phyloP scores from a whole-genome alignment of 2,113 vertebrate genomes.

The Paradoxurus hermaphroditus region DNA sequence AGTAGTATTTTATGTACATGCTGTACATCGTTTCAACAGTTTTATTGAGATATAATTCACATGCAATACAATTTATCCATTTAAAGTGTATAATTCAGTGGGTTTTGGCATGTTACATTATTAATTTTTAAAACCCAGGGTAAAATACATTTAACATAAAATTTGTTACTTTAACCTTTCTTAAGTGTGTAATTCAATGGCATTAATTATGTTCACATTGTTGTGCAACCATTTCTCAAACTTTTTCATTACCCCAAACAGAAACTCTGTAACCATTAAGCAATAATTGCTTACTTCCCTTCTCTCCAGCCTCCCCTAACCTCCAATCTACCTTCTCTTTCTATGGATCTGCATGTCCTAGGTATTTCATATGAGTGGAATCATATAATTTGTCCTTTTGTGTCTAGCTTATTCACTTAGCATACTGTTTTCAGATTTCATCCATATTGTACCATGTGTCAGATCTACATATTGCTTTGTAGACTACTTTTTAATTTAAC shows the following conservation, averaged over 20 bases:
- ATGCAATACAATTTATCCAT: neutral
- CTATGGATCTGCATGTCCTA: neutral
- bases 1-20: neutral
- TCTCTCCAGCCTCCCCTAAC: neutral
- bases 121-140: neutral
- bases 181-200: neutral
- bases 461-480: neutral
- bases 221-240: neutral
- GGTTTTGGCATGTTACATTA: neutral
- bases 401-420: neutral
- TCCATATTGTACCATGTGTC: neutral
- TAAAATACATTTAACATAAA: neutral
- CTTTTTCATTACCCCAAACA: neutral
- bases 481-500: neutral
- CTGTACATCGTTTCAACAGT: neutral
- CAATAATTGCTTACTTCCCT: neutral
- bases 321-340: neutral
- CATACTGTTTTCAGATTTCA: neutral
- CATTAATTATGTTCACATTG: neutral
- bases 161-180: neutral
- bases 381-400: neutral
- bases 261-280: neutral
- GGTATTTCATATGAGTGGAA: neutral
- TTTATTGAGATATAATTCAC: neutral
- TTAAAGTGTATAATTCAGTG: neutral